Base-by-base conservation (phyloP, 2,797 vertebrate species). In the Myripristis jacobus region DNA sequence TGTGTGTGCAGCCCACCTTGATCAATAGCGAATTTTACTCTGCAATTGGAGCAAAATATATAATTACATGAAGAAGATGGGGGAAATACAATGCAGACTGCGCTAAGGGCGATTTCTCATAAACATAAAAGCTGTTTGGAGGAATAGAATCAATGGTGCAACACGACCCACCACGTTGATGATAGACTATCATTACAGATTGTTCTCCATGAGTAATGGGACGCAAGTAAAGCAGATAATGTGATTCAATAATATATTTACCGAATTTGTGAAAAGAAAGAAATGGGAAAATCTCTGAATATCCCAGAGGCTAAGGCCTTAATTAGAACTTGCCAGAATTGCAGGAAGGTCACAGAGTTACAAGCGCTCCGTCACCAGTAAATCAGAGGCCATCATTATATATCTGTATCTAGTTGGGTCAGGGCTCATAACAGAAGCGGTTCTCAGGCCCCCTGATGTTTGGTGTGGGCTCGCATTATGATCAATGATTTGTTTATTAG, bases 111-210 rank as follows among this genome's bases (percentile, higher is more conserved):
- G 89, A 91, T 90, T 92, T 90, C 91, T 92, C 92, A 94, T 92
- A 90, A 93, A 88, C 92, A 93, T 93, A 92, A 92, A 92, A 92
- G 91, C 90, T 79, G 87, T 91, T 91, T 87, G 89, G 89, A 88
- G 84, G 86, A 93, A 88, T 88, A 88, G 90, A 92, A 93, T 93
- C 92, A 93, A 92, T 93, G 89, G 78, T 83, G 88, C 90, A 90
- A 90, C 85, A 75, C 87, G 87, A 91, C 89, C 92, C 87, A 91
- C 88, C 91, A 84, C 80, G 83, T 83, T 89, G 91, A 89, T 90
- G 91, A 93, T 90, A 88, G 90, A 87, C 90, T 85, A 90, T 92
- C 93, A 92, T 93, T 93, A 92, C 91, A 83, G 89, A 92, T 91
- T 92, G 85, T 85, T 91, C 82, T 85, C 85, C 64, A 83, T 94